A percentile compares a stretch with the other conserved stretches of the same genome.
These are phyloP conservation scores for Mesembrinibis cayennensis DNA, from an alignment of 2,113 vertebrate genomes.

Conservation along the genomic window DNA sequence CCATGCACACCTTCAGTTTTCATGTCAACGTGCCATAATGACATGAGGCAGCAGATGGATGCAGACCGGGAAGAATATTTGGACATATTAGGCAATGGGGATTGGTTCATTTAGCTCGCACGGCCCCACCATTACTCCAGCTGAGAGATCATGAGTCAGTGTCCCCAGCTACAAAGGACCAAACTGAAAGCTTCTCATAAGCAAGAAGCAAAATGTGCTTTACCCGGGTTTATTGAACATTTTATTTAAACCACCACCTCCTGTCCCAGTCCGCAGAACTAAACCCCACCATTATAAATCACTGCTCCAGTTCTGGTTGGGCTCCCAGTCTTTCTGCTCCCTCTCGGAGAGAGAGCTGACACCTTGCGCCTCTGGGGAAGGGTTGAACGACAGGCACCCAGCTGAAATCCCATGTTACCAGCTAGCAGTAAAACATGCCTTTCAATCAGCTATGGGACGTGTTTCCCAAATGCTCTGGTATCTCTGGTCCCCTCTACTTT, in stretches of 20 bases:
- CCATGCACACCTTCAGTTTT: slow-evolving; percentile 24
- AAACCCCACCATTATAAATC: neutral
- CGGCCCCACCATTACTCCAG: neutral
- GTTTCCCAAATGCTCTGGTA: neutral
- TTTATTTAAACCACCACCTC: neutral
- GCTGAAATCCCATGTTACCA: neutral
- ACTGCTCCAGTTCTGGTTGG: neutral
- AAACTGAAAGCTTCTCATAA: neutral
- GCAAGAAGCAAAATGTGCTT: neutral
- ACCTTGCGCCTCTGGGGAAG: neutral
- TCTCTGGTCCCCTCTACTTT: neutral
- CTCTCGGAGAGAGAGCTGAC: neutral
- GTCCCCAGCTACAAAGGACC: neutral
- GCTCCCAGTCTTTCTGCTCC: neutral
- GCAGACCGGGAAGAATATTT: neutral
- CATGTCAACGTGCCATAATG: neutral
- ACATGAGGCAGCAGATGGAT: slow-evolving; percentile 9
- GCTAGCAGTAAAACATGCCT: neutral
- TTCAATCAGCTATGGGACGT: neutral
- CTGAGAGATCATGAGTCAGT: neutral
- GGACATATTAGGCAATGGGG: neutral
- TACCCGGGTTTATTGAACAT: neutral
- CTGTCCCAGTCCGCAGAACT: neutral
- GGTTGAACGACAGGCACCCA: neutral
- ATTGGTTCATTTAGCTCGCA: neutral